Percentiles rank a stretch among this genome's conserved stretches.
These are phyloP conservation scores for Antitype chi DNA, from an alignment of 2,888 invertebrate species.

Conservation along the genomic window DNA sequence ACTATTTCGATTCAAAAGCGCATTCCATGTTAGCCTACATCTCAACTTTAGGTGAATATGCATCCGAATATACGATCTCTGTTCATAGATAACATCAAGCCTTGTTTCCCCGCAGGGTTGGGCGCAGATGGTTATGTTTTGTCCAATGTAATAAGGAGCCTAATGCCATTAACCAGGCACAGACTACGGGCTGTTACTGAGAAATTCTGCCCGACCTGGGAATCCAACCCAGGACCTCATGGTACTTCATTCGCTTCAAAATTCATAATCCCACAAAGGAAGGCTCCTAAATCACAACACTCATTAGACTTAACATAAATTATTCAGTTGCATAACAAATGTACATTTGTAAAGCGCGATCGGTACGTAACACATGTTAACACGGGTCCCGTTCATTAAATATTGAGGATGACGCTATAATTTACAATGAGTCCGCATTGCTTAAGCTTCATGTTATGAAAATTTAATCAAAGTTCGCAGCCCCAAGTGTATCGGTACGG, in stretches of 20 bases:
- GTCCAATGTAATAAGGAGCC: no score
- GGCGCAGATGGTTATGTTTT: not conserved
- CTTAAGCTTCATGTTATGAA: conserved; percentile 85
- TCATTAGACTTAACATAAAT: conserved; percentile 64
- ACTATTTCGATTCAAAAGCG: no score
- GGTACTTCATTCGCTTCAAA: conserved; percentile 12
- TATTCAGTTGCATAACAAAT: conserved; percentile 64
- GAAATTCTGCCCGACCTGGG: no score
- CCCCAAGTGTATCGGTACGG: conserved; percentile 81
- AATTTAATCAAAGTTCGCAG: conserved; percentile 88
- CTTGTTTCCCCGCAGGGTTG: not conserved
- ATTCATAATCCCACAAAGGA: conserved; percentile 41
- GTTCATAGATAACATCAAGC: not conserved
- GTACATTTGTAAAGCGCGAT: conserved; percentile 63
- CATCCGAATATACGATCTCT: no score
- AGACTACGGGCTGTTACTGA: no score
- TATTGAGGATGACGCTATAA: conserved; percentile 82
- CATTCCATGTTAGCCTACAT: no score
- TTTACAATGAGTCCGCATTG: conserved; percentile 82
- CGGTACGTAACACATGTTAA: conserved; percentile 74
- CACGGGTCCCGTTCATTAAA: conserved; percentile 82
- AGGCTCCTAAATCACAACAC: conserved; percentile 59
- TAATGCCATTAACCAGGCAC: no score
- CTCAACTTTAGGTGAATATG: no score
- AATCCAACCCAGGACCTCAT: no score